A percentile compares a stretch with the other conserved stretches of the same genome.
Evolutionary conservation across 2,113 vertebrate genomes (phyloP).

Genomic region (Xenopus tropicalis): DNA sequence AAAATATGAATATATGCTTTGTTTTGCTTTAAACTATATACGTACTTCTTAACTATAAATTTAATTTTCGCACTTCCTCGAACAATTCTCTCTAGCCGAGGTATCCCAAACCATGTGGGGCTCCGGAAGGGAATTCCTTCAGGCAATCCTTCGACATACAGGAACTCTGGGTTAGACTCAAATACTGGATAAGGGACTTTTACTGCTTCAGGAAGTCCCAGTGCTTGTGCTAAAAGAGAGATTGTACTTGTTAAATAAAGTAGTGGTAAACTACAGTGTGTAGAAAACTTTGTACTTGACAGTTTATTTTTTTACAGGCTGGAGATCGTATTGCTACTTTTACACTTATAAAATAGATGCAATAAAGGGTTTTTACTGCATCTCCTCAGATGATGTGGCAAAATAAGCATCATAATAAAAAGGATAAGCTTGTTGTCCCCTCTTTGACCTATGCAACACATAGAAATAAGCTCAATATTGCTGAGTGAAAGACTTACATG

Average conservation of each 20-base stretch:
- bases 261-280: background rate
- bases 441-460: too few species aligned
- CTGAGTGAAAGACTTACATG: too few species aligned
- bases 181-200: constrained; percentile 71
- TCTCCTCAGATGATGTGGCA: too few species aligned
- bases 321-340: too few species aligned
- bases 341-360: too few species aligned
- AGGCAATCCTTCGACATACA: constrained; percentile 70
- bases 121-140: constrained; percentile 75
- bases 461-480: too few species aligned
- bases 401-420: too few species aligned
- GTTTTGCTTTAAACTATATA: constrained; percentile 1
- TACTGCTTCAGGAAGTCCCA: constrained; percentile 66
- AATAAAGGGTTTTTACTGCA: too few species aligned
- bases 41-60: constrained; percentile 74
- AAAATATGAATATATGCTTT: too few species aligned
- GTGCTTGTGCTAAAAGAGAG: constrained; percentile 61
- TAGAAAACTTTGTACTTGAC: background rate
- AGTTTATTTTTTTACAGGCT: too few species aligned
- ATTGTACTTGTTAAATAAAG: too few species aligned
- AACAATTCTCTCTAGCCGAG: constrained; percentile 72
- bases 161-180: constrained; percentile 62
- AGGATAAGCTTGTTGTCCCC: too few species aligned
- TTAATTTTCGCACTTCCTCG: constrained; percentile 67
- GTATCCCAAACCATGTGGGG: constrained; percentile 77